Percentiles rank a stretch among this genome's conserved stretches.
These are phyloP conservation scores for Synanthedon formicaeformis DNA, from an alignment of 2,888 invertebrate genomes.

Conservation along the genomic window DNA sequence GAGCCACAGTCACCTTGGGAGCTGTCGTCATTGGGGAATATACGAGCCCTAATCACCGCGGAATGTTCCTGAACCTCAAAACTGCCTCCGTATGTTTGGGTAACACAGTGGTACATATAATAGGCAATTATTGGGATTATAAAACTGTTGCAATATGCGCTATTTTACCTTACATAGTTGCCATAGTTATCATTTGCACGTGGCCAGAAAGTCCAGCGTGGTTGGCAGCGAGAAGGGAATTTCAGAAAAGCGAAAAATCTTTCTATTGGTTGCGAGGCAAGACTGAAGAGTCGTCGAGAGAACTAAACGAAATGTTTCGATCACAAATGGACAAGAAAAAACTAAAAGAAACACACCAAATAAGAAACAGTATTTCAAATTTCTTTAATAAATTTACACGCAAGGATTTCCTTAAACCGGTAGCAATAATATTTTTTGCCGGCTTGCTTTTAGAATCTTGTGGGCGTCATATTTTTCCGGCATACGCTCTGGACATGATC, in stretches of 20 bases:
- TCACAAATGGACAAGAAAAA: slow-evolving; percentile 22
- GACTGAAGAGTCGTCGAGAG: slow-evolving; percentile 12
- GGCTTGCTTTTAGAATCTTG: slow-evolving; percentile 28
- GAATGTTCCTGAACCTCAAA: slow-evolving; percentile 39
- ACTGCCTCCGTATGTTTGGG: slow-evolving; percentile 34
- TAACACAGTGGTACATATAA: slow-evolving; percentile 22
- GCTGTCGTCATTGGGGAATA: slow-evolving; percentile 44
- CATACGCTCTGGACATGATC: slow-evolving; percentile 40
- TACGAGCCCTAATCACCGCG: slow-evolving; percentile 33
- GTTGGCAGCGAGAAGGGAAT: slow-evolving; percentile 63
- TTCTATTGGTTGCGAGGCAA: slow-evolving; percentile 64
- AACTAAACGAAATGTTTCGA: slow-evolving; percentile 26
- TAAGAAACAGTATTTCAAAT: slow-evolving; percentile 6
- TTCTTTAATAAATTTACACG: slow-evolving; percentile 29
- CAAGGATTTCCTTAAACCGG: slow-evolving; percentile 36
- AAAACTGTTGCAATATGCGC: slow-evolving; percentile 25
- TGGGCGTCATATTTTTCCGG: slow-evolving; percentile 38
- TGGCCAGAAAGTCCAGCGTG: slow-evolving; percentile 74
- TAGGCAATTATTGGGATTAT: slow-evolving; percentile 27
- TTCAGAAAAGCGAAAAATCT: slow-evolving; percentile 53
- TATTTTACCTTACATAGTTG: slow-evolving; percentile 20
- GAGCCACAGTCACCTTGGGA: slow-evolving; percentile 25
- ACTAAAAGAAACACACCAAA: slow-evolving; percentile 6
- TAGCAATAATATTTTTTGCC: slow-evolving; percentile 23
- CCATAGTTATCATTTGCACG: slow-evolving; percentile 35